A percentile compares a stretch with the other conserved stretches of the same genome.
Conservation (phyloP, 2,888 invertebrate species). For the Liodrosophila aerea region DNA sequence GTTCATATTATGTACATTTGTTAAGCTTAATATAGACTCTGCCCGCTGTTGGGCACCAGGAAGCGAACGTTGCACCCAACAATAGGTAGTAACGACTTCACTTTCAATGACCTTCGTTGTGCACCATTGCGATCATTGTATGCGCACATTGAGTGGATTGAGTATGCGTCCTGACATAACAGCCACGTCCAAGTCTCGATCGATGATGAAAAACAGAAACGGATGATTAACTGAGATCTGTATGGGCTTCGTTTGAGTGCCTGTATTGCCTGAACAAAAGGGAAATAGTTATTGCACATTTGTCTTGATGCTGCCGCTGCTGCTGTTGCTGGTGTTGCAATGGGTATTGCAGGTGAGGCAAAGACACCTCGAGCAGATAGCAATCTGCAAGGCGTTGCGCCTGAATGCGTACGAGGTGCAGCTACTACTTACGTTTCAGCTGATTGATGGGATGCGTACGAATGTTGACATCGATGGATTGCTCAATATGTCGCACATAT, state of each 20-base stretch:
- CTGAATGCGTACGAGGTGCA: conserved; percentile 64
- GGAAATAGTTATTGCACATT: conserved; percentile 60
- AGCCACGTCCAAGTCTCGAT: conserved; percentile 89
- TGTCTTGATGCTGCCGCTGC: conserved; percentile 29
- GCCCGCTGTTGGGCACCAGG: conserved; percentile 35
- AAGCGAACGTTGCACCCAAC: conserved; percentile 31
- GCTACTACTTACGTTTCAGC: conserved; percentile 79
- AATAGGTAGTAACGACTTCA: conserved; percentile 33
- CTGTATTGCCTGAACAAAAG: conserved; percentile 77
- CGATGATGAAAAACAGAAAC: conserved; percentile 93
- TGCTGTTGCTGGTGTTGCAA: conserved; percentile 25
- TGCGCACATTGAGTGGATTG: conserved; percentile 91
- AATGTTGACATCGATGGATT: conserved; percentile 91
- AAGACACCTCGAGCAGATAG: conserved; percentile 41
- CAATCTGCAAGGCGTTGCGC: conserved; percentile 49
- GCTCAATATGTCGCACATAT: conserved; percentile 92
- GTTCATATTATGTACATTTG: conserved; percentile 52
- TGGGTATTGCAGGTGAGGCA: conserved; percentile 52
- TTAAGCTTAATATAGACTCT: neutral
- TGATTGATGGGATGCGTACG: conserved; percentile 86
- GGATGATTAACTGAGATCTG: conserved; percentile 91
- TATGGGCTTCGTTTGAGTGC: conserved; percentile 84
- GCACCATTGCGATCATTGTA: conserved; percentile 85
- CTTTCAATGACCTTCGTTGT: conserved; percentile 70
- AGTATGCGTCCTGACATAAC: conserved; percentile 92